These are phyloP conservation scores for Apodemus sylvaticus DNA, from an alignment of 2,113 vertebrate genomes.

Conservation along the genomic window DNA sequence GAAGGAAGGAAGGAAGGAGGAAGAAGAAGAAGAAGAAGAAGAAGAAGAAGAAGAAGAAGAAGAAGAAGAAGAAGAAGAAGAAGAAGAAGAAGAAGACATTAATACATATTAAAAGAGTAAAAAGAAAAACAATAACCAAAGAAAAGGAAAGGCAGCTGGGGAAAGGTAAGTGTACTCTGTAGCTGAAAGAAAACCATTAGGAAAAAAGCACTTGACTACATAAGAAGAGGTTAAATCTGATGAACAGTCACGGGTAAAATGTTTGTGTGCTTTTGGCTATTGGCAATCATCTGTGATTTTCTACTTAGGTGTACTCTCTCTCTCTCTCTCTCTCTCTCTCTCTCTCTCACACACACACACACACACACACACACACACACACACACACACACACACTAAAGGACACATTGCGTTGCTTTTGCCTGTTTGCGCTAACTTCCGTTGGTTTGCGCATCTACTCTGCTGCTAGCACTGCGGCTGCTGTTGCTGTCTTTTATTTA, in stretches of 20 bases:
- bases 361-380: no score
- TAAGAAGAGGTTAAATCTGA: background rate
- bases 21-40: no score
- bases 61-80: no score
- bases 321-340: background rate
- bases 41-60: no score
- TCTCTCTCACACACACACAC: accelerated
- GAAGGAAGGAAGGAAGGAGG: no score
- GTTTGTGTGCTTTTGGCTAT: background rate
- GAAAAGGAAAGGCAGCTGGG: no score
- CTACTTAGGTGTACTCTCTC: background rate
- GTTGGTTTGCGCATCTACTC: background rate
- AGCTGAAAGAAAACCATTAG: background rate
- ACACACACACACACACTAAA: background rate
- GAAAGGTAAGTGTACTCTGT: background rate
- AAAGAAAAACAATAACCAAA: background rate
- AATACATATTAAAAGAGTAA: background rate
- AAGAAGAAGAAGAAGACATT: background rate
- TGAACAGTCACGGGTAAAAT: background rate
- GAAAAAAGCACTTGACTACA: background rate
- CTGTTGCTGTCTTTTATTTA: no score
- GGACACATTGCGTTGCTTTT: background rate
- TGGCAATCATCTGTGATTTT: background rate
- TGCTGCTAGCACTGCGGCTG: background rate
- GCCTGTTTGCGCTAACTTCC: background rate